These are phyloP conservation scores for Sterrhoptilus dennistouni DNA, from an alignment of 2,113 vertebrate genomes.

Conservation along the genomic window DNA sequence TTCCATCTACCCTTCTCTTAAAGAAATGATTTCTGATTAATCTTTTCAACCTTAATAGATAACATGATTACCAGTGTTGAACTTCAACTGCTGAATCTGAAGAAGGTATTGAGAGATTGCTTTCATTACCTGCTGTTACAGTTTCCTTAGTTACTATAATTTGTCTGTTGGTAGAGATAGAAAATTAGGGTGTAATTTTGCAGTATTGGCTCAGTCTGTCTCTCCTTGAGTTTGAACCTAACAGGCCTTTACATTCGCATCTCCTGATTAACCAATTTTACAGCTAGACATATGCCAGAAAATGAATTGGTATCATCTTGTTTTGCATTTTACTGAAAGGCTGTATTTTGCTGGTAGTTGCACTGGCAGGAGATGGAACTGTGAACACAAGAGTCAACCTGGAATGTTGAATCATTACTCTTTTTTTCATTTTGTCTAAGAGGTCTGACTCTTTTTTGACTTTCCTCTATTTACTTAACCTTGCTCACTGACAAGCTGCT, in stretches of 20 bases:
- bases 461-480: neutral
- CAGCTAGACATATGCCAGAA: neutral
- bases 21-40: neutral
- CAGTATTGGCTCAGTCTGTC: neutral
- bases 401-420: neutral
- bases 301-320: neutral
- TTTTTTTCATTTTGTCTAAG: neutral
- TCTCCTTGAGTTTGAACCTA: neutral
- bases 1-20: neutral
- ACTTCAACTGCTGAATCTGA: neutral
- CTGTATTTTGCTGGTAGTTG: neutral
- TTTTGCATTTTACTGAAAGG: neutral
- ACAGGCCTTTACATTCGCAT: neutral
- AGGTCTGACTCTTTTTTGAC: neutral
- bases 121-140: conserved; percentile 35
- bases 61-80: neutral
- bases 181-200: conserved; percentile 35
- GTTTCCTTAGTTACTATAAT: neutral
- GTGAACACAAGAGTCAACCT: neutral
- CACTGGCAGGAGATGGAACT: neutral
- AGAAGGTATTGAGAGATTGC: conserved; percentile 15
- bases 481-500: neutral
- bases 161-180: neutral
- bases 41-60: neutral
- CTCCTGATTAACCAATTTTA: neutral